Conservation (phyloP, 2,113 vertebrate species). For the Pycnonotus jocosus region DNA sequence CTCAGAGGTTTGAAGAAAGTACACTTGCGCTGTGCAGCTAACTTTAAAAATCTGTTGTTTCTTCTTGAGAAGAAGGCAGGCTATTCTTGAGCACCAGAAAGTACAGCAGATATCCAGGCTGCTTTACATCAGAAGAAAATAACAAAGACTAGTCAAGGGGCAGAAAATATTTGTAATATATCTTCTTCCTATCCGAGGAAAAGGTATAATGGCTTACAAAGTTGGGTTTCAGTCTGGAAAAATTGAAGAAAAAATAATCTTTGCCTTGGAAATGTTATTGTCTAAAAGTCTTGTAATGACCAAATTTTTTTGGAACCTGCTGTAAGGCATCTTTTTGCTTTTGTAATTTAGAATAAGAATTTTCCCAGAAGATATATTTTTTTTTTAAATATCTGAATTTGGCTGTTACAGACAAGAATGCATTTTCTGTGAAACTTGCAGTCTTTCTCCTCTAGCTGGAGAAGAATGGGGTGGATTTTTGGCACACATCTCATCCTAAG, state of each 20-base stretch:
- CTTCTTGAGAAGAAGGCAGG: background rate
- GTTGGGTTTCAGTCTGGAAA: background rate
- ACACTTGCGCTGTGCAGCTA: background rate
- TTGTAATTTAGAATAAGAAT: background rate
- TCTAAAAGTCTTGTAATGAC: background rate
- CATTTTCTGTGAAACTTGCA: background rate
- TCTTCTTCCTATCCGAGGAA: background rate
- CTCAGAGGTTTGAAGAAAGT: background rate
- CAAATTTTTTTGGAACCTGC: background rate
- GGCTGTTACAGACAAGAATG: background rate
- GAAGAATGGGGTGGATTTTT: accelerated
- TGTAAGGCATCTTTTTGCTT: background rate
- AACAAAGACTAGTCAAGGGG: background rate
- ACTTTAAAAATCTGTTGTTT: background rate
- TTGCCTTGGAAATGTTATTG: background rate
- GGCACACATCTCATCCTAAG: background rate
- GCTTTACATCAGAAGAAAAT: background rate
- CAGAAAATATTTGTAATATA: background rate
- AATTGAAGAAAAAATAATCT: background rate
- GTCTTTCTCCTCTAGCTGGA: background rate
- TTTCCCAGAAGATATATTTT: background rate
- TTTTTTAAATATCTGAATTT: background rate
- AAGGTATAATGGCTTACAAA: background rate
- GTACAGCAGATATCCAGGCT: background rate
- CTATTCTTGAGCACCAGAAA: background rate